phyloP scores from a whole-genome alignment of 2,113 vertebrate genomes.

The Otus sunia region DNA sequence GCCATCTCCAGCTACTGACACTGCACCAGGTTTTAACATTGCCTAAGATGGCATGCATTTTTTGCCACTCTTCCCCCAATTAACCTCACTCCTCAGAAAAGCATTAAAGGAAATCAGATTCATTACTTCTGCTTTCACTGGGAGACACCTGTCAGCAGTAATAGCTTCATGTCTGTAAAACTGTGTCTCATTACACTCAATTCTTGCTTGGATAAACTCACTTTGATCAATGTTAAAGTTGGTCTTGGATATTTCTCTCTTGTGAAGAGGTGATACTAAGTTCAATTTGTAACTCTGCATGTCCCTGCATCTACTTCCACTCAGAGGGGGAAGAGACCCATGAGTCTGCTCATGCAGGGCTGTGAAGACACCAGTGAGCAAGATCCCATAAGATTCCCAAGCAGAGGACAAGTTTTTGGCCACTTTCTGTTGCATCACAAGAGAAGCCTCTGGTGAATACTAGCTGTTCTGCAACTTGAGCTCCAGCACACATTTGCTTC shows the following conservation, averaged over 20 bases:
- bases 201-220: background rate
- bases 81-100: background rate
- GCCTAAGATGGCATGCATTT: background rate
- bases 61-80: background rate
- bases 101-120: background rate
- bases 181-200: background rate
- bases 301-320: background rate
- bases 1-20: background rate
- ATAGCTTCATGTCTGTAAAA: background rate
- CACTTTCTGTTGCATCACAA: background rate
- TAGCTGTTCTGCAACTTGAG: accelerated
- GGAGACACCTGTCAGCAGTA: background rate
- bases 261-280: background rate
- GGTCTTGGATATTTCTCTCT: background rate
- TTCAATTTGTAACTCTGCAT: background rate
- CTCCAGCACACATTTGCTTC: accelerated
- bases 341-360: background rate
- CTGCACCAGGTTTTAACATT: background rate
- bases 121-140: background rate
- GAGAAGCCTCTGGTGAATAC: background rate
- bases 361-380: background rate
- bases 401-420: background rate
- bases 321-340: background rate
- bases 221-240: background rate
- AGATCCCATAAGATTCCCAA: background rate